phyloP scores from a whole-genome alignment of 2,797 vertebrate genomes.

The Crypturellus tataupa region DNA sequence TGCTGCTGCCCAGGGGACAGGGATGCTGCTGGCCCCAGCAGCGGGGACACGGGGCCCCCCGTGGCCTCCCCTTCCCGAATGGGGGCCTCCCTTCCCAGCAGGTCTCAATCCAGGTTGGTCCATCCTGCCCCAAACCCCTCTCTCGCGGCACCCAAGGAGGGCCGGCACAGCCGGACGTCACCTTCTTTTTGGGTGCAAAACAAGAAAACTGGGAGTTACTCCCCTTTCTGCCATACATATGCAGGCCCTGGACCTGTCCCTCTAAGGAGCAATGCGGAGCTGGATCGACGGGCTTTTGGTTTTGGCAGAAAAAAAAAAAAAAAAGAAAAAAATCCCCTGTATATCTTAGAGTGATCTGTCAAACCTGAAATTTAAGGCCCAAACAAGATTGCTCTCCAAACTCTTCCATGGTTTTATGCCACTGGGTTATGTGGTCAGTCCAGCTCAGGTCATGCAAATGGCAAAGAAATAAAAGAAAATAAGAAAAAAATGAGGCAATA shows the following conservation, averaged over 20 bases:
- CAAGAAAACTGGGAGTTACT: not conserved
- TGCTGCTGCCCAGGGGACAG: no score
- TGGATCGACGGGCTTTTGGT: accelerated
- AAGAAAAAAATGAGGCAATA: accelerated
- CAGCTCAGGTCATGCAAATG: accelerated
- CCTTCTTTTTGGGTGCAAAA: accelerated
- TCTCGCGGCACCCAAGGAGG: accelerated
- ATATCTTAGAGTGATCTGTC: accelerated
- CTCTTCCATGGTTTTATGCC: not conserved
- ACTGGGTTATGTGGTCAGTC: accelerated
- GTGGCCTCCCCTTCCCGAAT: no score
- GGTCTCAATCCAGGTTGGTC: not conserved
- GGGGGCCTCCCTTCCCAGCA: not conserved
- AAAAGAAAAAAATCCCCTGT: accelerated
- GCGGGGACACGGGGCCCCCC: no score
- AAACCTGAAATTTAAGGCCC: not conserved
- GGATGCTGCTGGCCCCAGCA: no score
- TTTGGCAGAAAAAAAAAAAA: accelerated
- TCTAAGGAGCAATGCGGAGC: not conserved
- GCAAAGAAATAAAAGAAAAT: accelerated
- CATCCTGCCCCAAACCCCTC: no score
- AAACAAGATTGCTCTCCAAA: accelerated
- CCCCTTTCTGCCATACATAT: not conserved
- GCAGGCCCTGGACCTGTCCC: accelerated
- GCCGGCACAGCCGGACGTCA: not conserved